Conservation (phyloP, 53 echinoderm and acorn worm species). For the Holothuria leucospilota region DNA sequence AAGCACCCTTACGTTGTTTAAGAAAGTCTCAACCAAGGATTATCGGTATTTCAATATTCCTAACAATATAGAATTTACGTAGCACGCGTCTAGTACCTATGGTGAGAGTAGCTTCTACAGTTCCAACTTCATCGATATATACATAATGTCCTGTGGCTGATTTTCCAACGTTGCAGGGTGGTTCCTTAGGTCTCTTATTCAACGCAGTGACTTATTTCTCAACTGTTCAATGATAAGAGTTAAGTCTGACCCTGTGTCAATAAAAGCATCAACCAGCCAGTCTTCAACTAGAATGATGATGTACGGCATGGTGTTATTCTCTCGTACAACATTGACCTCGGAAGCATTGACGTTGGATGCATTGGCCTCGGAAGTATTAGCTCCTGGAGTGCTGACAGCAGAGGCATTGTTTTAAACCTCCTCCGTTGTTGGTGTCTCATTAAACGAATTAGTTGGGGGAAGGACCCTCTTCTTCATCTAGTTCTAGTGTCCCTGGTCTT, state of each 20-base stretch:
- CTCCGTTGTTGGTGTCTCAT: no score
- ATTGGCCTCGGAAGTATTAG: no score
- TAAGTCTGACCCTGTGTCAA: constrained; percentile 15
- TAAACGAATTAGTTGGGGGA: neutral
- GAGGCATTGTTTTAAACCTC: no score
- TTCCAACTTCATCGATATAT: constrained; percentile 23
- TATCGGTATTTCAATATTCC: constrained; percentile 7
- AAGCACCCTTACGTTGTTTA: neutral
- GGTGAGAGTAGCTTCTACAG: neutral
- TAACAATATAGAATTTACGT: constrained; percentile 1
- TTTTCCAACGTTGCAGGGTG: neutral
- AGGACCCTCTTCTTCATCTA: constrained; percentile 1
- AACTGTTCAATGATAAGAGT: constrained; percentile 2
- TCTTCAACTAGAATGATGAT: neutral
- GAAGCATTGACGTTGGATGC: no score
- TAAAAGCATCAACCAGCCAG: neutral
- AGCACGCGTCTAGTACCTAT: neutral
- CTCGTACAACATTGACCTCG: no score
- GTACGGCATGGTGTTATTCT: no score
- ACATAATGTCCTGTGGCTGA: constrained; percentile 6
- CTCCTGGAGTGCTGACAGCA: no score
- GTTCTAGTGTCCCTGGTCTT: neutral
- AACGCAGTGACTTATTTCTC: neutral
- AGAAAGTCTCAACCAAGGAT: constrained; percentile 35
- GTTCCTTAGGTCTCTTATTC: neutral